phyloP scores from a whole-genome alignment of 2,888 invertebrate genomes.

The Bhutanitis thaidina region DNA sequence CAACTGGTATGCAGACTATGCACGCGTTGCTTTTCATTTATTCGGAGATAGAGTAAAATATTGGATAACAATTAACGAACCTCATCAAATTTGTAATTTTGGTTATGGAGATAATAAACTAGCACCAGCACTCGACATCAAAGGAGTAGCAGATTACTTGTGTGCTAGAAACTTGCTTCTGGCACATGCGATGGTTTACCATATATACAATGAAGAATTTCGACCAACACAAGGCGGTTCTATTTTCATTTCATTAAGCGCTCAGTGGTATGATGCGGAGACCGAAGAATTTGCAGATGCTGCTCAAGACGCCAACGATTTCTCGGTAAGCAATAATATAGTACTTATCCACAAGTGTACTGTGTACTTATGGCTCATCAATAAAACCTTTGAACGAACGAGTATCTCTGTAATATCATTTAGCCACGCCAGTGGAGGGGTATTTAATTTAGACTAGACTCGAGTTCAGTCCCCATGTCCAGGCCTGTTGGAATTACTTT shows the following conservation, averaged over 20 bases:
- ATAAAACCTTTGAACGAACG: too few relatives aligned
- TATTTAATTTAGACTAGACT: too few relatives aligned
- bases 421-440: too few relatives aligned
- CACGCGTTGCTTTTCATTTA: conserved; percentile 47
- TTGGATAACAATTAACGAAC: conserved; percentile 19
- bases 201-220: conserved; percentile 48
- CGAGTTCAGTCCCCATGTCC: too few relatives aligned
- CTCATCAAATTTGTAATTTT: background rate
- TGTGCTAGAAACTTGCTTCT: conserved; percentile 61
- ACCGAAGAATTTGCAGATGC: conserved; percentile 45
- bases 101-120: background rate
- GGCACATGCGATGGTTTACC: conserved; percentile 74
- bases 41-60: conserved; percentile 64
- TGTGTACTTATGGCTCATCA: too few relatives aligned
- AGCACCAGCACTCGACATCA: conserved; percentile 6
- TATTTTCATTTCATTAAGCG: conserved; percentile 25
- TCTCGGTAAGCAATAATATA: conserved; percentile 46
- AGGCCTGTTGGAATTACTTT: too few relatives aligned
- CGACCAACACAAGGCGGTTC: conserved; percentile 34
- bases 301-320: conserved; percentile 63
- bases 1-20: conserved; percentile 64
- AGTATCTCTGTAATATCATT: too few relatives aligned
- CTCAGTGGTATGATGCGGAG: conserved; percentile 9
- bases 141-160: conserved; percentile 62
- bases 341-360: too few relatives aligned